phyloP scores from a whole-genome alignment of 2,113 vertebrate species.

The Tragelaphus strepsiceros region DNA sequence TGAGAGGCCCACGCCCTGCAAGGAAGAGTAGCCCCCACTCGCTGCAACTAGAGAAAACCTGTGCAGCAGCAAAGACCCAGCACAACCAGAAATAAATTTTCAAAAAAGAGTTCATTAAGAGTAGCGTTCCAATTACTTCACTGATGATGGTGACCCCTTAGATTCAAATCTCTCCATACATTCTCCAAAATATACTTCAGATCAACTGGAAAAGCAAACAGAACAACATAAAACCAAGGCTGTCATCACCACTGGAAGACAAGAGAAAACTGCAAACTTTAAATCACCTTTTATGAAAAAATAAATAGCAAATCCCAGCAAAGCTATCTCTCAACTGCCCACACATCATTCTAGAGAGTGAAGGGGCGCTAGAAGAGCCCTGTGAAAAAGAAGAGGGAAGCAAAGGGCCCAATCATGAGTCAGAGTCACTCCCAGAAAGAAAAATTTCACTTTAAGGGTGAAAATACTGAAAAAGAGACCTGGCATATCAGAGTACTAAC shows the following conservation, averaged over 20 bases:
- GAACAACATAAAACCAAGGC: not conserved
- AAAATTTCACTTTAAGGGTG: not conserved
- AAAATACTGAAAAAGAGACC: not conserved
- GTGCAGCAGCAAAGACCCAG: not conserved
- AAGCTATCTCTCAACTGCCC: not conserved
- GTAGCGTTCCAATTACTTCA: not conserved
- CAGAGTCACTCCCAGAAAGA: not conserved
- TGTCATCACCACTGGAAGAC: not conserved
- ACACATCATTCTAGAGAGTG: not conserved
- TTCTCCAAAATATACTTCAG: not conserved
- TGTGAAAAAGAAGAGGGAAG: not conserved
- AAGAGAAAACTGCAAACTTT: not conserved
- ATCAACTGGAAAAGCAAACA: not conserved
- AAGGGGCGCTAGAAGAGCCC: not conserved
- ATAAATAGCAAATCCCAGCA: not conserved
- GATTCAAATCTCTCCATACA: not conserved
- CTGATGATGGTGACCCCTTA: not conserved
- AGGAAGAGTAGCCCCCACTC: not conserved
- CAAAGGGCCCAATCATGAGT: not conserved
- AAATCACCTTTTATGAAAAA: not conserved
- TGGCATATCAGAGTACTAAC: not conserved
- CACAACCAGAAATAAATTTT: not conserved
- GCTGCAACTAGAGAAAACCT: not conserved
- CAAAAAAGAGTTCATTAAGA: not conserved
- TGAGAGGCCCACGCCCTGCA: not conserved